phyloP scores from a whole-genome alignment of 2,113 vertebrate species.

The Cyprinus carpio region DNA sequence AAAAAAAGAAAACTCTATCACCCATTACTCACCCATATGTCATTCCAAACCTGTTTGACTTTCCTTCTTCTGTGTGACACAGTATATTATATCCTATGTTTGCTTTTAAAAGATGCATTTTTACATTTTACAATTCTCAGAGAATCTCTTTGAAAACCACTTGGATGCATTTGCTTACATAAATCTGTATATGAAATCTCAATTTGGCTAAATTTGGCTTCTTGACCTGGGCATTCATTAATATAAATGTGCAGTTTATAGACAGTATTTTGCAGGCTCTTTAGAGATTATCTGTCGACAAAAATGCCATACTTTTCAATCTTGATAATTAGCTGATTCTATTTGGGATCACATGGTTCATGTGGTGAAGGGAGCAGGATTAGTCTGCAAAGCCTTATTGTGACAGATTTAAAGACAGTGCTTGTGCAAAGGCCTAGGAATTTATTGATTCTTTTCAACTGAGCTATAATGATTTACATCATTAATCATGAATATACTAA shows the following conservation, averaged over 20 bases:
- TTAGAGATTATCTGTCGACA: constrained; percentile 4
- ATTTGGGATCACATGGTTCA: constrained; percentile 27
- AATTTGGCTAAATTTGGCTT: neutral
- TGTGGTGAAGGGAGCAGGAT: constrained; percentile 2
- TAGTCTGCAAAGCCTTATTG: constrained; percentile 21
- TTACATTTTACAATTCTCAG: neutral
- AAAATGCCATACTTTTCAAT: constrained; percentile 46
- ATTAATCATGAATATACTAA: constrained; percentile 3
- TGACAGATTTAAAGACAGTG: constrained; percentile 7
- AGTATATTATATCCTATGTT: neutral
- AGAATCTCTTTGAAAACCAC: neutral
- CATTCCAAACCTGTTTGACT: too few relatives aligned
- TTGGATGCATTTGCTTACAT: neutral
- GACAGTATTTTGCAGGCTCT: neutral
- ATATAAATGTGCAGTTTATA: neutral
- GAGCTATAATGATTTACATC: constrained; percentile 15
- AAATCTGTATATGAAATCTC: neutral
- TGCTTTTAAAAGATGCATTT: neutral
- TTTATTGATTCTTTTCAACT: constrained; percentile 10
- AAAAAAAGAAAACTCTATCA: too few relatives aligned
- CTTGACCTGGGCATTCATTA: neutral
- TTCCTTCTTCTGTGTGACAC: too few relatives aligned
- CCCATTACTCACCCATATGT: too few relatives aligned
- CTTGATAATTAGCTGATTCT: constrained; percentile 42
- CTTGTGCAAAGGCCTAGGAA: neutral